Evolutionary conservation across 2,888 invertebrate genomes (phyloP).

Genomic region (Hipparchia sbordonii): DNA sequence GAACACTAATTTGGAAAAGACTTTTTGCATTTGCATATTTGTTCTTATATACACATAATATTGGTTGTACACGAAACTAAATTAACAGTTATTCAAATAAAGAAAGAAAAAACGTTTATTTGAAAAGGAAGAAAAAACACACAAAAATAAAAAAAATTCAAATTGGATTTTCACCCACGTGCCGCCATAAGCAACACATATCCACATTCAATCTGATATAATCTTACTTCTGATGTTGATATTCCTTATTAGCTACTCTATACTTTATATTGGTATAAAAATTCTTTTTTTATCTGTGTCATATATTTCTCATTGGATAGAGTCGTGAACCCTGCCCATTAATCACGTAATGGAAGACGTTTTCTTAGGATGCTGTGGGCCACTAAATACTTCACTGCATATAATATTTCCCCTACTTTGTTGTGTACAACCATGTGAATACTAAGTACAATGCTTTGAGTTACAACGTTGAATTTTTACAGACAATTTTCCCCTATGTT

Average conservation of each 20-base stretch:
- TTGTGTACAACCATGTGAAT: background rate
- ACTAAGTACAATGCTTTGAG: background rate
- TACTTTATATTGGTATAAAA: background rate
- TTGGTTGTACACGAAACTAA: conserved; percentile 6
- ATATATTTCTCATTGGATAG: too few species aligned
- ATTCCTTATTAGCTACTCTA: background rate
- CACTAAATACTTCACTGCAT: too few species aligned
- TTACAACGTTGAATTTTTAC: background rate
- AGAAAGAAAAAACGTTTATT: too few species aligned
- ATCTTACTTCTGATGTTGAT: background rate
- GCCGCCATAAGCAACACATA: too few species aligned
- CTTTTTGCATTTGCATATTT: background rate
- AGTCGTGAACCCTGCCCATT: too few species aligned
- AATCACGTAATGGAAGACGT: too few species aligned
- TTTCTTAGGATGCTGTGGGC: too few species aligned
- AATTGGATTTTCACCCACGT: too few species aligned
- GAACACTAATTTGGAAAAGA: conserved; percentile 51
- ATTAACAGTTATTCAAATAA: too few species aligned
- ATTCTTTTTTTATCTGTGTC: too few species aligned
- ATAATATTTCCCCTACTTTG: background rate
- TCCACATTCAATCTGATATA: background rate
- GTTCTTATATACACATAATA: background rate
- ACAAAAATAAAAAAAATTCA: too few species aligned
- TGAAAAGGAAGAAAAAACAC: too few species aligned
- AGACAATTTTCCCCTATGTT: background rate